Percentiles rank a stretch among this genome's conserved stretches.
These are phyloP conservation scores for Anabas testudineus DNA, from an alignment of 2,797 vertebrate species.

Conservation along the genomic window DNA sequence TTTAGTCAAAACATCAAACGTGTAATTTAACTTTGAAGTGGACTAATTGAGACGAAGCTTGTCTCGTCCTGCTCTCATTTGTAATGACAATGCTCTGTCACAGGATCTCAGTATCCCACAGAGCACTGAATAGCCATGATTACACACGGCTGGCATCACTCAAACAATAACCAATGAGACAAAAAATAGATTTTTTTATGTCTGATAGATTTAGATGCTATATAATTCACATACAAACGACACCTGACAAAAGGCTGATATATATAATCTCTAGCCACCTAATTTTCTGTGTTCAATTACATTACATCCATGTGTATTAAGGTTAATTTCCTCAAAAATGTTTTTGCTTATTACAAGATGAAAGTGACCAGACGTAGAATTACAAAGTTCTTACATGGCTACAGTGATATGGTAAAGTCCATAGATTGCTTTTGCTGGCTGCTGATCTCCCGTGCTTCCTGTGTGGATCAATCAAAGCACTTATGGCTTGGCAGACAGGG, in stretches of 20 bases:
- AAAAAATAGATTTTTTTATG: conserved; percentile 24
- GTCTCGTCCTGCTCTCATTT: conserved; percentile 39
- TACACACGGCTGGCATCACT: conserved; percentile 57
- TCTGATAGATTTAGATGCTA: conserved; percentile 8
- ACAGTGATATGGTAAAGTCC: conserved; percentile 36
- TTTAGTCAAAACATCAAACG: conserved; percentile 65
- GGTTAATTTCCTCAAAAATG: background rate
- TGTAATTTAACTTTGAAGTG: conserved; percentile 70
- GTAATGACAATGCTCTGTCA: conserved; percentile 66
- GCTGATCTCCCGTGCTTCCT: conserved; percentile 78
- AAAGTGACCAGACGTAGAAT: conserved; percentile 19
- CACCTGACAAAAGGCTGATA: conserved; percentile 10
- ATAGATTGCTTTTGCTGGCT: conserved; percentile 55
- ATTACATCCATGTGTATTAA: background rate
- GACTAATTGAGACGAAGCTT: conserved; percentile 67
- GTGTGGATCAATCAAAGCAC: conserved; percentile 84
- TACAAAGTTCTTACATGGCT: conserved; percentile 23
- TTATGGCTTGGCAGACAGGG: conserved; percentile 79
- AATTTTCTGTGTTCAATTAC: background rate
- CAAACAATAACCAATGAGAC: conserved; percentile 22
- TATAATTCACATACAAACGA: conserved; percentile 4
- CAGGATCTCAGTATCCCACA: conserved; percentile 51
- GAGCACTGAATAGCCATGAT: conserved; percentile 67
- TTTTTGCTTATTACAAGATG: background rate
- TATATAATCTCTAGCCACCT: conserved; percentile 5